Conservation (phyloP, 2,113 vertebrate species). For the Pithys albifrons region DNA sequence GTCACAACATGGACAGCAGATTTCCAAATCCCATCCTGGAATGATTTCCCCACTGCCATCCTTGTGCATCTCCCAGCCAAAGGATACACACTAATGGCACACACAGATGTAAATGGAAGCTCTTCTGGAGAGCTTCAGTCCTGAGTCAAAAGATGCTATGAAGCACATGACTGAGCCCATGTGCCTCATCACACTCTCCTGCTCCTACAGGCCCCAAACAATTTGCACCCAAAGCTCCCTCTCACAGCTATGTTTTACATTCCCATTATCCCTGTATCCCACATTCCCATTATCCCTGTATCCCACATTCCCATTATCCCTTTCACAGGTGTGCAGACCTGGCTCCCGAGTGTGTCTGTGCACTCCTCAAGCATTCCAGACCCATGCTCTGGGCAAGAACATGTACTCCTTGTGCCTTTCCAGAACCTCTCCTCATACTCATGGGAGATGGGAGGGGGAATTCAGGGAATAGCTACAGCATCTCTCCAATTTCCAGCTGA, state of each 20-base stretch:
- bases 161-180: neutral
- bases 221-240: neutral
- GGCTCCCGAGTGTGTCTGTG: neutral
- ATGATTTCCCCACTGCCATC: neutral
- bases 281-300: neutral
- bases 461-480: neutral
- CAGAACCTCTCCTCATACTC: neutral
- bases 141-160: neutral
- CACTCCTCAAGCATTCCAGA: accelerated
- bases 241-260: neutral
- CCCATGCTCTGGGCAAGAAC: accelerated
- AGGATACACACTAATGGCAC: neutral
- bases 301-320: too few relatives aligned
- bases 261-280: too few relatives aligned
- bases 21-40: neutral
- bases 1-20: accelerated
- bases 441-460: accelerated
- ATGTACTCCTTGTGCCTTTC: neutral
- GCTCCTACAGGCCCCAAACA: neutral
- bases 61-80: neutral
- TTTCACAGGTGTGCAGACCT: accelerated
- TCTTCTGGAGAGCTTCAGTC: neutral
- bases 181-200: neutral
- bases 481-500: neutral
- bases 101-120: accelerated